Conservation (phyloP, 2,888 invertebrate genomes). For the Athalia rosae region DNA sequence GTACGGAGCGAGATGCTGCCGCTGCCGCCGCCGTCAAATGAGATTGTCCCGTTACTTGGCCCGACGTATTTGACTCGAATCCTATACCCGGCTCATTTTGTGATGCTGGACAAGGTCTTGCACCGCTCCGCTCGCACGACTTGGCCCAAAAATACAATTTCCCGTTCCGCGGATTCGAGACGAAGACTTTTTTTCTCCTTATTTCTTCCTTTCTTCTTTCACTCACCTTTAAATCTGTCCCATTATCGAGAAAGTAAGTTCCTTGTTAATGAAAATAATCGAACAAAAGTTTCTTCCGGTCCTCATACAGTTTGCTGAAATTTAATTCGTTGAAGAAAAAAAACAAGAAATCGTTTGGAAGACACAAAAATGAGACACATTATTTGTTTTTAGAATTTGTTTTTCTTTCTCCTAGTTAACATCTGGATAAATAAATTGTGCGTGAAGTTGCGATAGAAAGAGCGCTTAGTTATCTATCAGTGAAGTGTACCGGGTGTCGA, state of each 20-base stretch:
- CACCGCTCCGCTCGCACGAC: slow-evolving; percentile 7
- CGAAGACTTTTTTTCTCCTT: neutral
- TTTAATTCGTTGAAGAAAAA: neutral
- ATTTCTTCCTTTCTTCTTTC: neutral
- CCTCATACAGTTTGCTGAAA: neutral
- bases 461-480: neutral
- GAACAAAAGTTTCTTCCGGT: neutral
- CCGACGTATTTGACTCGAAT: slow-evolving; percentile 50
- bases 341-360: neutral
- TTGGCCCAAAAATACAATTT: neutral
- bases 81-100: slow-evolving; percentile 16
- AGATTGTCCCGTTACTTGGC: slow-evolving; percentile 66
- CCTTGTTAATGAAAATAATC: too few relatives aligned
- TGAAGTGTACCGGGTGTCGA: neutral
- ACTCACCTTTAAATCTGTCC: too few relatives aligned
- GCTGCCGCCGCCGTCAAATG: slow-evolving; percentile 45
- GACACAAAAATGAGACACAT: neutral
- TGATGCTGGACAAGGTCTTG: slow-evolving; percentile 38
- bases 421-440: neutral
- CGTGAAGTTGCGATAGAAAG: neutral
- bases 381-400: neutral
- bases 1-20: neutral
- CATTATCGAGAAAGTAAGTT: too few relatives aligned
- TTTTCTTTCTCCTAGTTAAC: neutral
- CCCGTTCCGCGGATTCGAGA: neutral